Evolutionary conservation across 2,113 vertebrate genomes (phyloP), one percentile per base, ranked within the genome.

Genomic region (Dendropsophus ebraccatus): DNA sequence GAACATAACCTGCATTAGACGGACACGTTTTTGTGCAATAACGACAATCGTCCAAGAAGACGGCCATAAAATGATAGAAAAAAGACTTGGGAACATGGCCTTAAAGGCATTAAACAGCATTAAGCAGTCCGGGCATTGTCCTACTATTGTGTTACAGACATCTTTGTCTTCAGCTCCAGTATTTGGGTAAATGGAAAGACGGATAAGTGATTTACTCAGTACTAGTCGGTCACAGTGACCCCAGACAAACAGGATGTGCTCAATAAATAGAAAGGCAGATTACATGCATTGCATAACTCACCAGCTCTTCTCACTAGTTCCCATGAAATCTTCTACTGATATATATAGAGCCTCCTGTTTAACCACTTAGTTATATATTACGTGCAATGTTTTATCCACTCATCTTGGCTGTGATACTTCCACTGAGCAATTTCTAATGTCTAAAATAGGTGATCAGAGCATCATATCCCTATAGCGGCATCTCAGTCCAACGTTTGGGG

Each of bases 211-310:
- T 49, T 75, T 47, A 84, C 76, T 60, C 45, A 60, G 35, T 32
- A 52, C 8, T 9, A 25, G 0, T 3, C 83, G 88, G 89, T 90
- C 86, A 83, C 60, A 7, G 50, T 83, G 87, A 85, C 88, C 88
- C 30, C 0, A 1, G 62, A 67, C 85, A 83, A 56, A 86, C 84
- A 88, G 89, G 81, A 85, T 91, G 86, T 56, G 54, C 88, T 1
- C 14, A 88, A 83, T 32, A 90, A 91, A 91, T 78, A 85, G 62
- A 89, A 70, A 78, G 89, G 50, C 82, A 91, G 90, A 88, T 90
- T 87, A 89, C 82, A 77, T 89, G 83, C 77, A 83, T 76, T 92
- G 62, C 87, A 86, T 58, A 85, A 80, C 85, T 89, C 35, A 41
- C 88, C 89, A 90, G 81, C 87, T 1, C 87, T 88, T 89, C 62